Conservation (phyloP, 2,888 invertebrate species). For the Synanthedon formicaeformis region DNA sequence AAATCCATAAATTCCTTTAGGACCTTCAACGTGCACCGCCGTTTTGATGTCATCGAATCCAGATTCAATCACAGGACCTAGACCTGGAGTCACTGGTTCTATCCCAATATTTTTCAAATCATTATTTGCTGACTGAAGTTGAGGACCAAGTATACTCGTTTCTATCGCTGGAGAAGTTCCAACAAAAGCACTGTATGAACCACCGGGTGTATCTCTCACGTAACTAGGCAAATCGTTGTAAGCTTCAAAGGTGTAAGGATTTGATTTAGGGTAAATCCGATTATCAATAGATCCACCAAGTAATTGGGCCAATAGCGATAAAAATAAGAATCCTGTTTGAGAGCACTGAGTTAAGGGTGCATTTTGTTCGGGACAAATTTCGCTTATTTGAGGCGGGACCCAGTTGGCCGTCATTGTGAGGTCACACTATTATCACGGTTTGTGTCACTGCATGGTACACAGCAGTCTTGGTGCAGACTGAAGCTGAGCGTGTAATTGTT, state of each 20-base stretch:
- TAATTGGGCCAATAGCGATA: constrained; percentile 67
- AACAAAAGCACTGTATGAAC: constrained; percentile 1
- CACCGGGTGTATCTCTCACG: background rate
- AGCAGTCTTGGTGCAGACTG: background rate
- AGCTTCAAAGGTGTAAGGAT: constrained; percentile 8
- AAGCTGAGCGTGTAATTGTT: background rate
- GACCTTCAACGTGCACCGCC: constrained; percentile 22
- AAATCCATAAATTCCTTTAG: constrained; percentile 22
- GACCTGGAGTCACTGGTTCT: constrained; percentile 5
- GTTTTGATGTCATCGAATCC: constrained; percentile 18
- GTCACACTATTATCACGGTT: background rate
- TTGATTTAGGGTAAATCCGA: constrained; percentile 14
- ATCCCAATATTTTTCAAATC: constrained; percentile 10
- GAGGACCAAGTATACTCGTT: constrained; percentile 5
- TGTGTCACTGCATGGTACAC: background rate
- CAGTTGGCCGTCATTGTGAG: constrained; percentile 45
- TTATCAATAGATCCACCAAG: constrained; percentile 67
- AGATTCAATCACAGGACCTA: constrained; percentile 15
- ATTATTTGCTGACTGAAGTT: background rate
- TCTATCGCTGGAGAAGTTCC: constrained; percentile 5
- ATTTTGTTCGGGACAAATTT: constrained; percentile 63
- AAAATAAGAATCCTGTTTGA: constrained; percentile 68
- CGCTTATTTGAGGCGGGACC: constrained; percentile 69
- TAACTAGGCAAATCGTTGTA: constrained; percentile 1
- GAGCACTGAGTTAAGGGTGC: constrained; percentile 71